These are phyloP conservation scores for Euthynnus affinis DNA, from an alignment of 2,797 vertebrate genomes.

Conservation along the genomic window DNA sequence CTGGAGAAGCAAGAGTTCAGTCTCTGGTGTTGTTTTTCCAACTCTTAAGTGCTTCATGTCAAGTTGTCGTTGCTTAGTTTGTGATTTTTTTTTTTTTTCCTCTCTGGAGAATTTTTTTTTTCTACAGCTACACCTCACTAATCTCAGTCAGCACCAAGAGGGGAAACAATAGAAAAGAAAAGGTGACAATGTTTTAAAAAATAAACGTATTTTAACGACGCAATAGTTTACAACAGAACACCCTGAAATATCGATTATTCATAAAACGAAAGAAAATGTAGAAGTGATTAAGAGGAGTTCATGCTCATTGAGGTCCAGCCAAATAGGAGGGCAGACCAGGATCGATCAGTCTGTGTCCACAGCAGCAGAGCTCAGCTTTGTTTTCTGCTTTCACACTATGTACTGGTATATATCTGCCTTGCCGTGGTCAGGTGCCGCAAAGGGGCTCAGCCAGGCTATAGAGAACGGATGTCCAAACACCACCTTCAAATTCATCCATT, in stretches of 20 bases:
- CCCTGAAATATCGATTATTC: constrained; percentile 53
- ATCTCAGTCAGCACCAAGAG: constrained; percentile 64
- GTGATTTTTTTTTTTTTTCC: not conserved
- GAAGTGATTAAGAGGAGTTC: constrained; percentile 76
- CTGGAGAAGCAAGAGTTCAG: constrained; percentile 23
- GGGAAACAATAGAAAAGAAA: constrained; percentile 22
- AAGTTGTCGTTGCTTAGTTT: not conserved
- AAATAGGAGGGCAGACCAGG: constrained; percentile 63
- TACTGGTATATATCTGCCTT: constrained; percentile 98
- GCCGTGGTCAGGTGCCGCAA: constrained; percentile 94
- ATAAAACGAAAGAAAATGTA: constrained; percentile 46
- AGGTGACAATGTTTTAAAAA: constrained; percentile 29
- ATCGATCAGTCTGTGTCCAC: constrained; percentile 59
- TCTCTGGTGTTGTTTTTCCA: constrained; percentile 16
- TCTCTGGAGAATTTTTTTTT: not conserved
- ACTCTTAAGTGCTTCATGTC: constrained; percentile 38
- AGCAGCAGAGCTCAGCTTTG: constrained; percentile 59
- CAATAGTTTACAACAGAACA: constrained; percentile 45
- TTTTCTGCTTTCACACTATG: constrained; percentile 89
- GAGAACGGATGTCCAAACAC: constrained; percentile 99
- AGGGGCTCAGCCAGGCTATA: constrained; percentile 96
- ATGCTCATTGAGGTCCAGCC: constrained; percentile 70
- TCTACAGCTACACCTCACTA: constrained; percentile 25
- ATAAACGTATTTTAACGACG: not conserved
- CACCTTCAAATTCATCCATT: constrained; percentile 99